Evolutionary conservation across 2,888 invertebrate species (phyloP).

Genomic region (Oxyscelio sp.): DNA sequence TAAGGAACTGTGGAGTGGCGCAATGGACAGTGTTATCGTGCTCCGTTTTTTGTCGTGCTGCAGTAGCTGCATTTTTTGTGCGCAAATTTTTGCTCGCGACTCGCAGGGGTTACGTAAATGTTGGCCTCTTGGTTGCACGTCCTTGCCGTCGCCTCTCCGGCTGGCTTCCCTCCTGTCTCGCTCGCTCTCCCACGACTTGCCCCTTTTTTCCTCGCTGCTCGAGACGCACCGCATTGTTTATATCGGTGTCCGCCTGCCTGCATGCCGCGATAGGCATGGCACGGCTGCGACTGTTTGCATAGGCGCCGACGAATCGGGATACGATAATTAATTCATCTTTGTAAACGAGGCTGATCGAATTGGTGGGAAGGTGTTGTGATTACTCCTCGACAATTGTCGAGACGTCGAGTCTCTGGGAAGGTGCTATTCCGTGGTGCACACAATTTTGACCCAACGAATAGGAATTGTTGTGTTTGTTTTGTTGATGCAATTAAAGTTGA

Average conservation of each 20-base stretch:
- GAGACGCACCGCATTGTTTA: conserved; percentile 68
- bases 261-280: conserved; percentile 59
- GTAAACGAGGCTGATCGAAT: too few species aligned
- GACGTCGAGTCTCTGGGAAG: too few species aligned
- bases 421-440: too few species aligned
- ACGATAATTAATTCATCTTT: too few species aligned
- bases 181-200: conserved; percentile 46
- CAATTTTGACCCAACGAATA: too few species aligned
- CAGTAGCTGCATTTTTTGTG: neutral
- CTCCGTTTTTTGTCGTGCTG: neutral
- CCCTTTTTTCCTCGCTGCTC: conserved; percentile 55
- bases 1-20: too few species aligned
- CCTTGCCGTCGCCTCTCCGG: conserved; percentile 52
- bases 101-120: conserved; percentile 87
- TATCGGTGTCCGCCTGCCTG: conserved; percentile 81
- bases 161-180: conserved; percentile 43
- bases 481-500: too few species aligned
- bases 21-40: too few species aligned
- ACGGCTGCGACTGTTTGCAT: conserved; percentile 57
- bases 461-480: too few species aligned
- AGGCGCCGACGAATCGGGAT: conserved; percentile 77
- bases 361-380: too few species aligned
- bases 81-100: conserved; percentile 81
- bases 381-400: too few species aligned
- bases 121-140: conserved; percentile 66